phyloP scores from a whole-genome alignment of 2,888 invertebrate species.

The Pristionchus japonicus region DNA sequence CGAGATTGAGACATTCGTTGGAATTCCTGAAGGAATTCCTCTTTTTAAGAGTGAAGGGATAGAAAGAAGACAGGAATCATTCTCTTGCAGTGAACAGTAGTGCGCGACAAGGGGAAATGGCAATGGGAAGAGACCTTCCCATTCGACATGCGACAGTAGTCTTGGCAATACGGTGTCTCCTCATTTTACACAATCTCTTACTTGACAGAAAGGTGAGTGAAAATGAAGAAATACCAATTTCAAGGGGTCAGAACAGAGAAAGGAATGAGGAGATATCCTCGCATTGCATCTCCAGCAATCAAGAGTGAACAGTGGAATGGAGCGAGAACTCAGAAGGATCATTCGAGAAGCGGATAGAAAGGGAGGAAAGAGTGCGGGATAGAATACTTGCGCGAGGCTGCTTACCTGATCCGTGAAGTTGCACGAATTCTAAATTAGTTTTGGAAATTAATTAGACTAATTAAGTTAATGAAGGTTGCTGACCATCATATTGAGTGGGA shows the following conservation, averaged over 20 bases:
- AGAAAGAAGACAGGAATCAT: background rate
- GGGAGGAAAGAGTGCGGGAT: background rate
- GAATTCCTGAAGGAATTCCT: constrained; percentile 56
- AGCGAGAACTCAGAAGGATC: background rate
- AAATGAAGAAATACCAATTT: background rate
- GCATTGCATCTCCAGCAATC: background rate
- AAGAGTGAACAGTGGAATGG: background rate
- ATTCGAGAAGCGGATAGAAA: constrained; percentile 24
- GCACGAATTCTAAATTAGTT: constrained; percentile 34
- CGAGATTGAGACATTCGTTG: constrained; percentile 73
- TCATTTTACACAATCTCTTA: too few relatives aligned
- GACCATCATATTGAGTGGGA: constrained; percentile 72
- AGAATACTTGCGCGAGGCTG: background rate
- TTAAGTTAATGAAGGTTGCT: background rate
- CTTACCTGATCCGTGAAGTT: constrained; percentile 25
- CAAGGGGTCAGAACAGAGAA: background rate
- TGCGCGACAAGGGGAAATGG: background rate
- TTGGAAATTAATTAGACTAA: background rate
- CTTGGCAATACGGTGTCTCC: too few relatives aligned
- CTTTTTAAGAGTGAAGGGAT: background rate
- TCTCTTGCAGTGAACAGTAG: constrained; percentile 4
- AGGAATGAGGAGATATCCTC: background rate
- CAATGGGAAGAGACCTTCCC: too few relatives aligned
- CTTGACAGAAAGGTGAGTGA: too few relatives aligned
- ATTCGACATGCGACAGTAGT: too few relatives aligned